These are phyloP conservation scores for Potamilus streckersoni DNA, from an alignment of 1,140 invertebrate genomes.

Conservation along the genomic window DNA sequence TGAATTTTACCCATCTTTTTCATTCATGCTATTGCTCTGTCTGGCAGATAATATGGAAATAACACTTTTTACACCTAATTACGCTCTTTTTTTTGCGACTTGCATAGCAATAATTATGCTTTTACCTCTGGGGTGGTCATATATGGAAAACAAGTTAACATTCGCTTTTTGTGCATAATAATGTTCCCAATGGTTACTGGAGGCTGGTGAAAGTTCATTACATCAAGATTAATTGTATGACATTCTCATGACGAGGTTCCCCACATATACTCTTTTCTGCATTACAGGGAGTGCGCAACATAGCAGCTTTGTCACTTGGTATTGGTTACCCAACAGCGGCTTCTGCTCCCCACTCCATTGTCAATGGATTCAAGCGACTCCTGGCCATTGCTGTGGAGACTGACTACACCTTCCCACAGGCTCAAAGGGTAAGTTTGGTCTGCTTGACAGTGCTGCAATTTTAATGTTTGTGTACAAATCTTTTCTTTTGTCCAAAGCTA, in stretches of 20 bases:
- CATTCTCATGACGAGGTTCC: no score
- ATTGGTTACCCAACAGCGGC: slow-evolving; percentile 97
- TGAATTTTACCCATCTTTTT: no score
- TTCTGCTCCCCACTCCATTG: slow-evolving; percentile 96
- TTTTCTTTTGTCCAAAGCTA: neutral
- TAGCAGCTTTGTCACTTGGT: slow-evolving; percentile 92
- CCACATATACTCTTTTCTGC: neutral
- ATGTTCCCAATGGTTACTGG: no score
- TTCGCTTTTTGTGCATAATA: no score
- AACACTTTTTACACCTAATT: no score
- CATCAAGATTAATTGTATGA: no score
- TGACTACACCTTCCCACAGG: slow-evolving; percentile 95
- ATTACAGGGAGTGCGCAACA: slow-evolving; percentile 85
- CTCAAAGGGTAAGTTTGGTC: slow-evolving; percentile 78
- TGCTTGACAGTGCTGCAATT: neutral
- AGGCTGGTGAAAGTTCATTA: no score
- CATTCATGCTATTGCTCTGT: no score
- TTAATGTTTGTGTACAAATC: neutral
- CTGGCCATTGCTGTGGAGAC: slow-evolving; percentile 96
- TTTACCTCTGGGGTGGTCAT: no score
- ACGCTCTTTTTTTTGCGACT: no score
- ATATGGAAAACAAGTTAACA: neutral
- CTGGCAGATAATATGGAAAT: no score
- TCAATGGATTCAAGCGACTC: slow-evolving; percentile 98
- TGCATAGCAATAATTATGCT: no score